A percentile compares a stretch with the other conserved stretches of the same genome.
Conservation (phyloP, 2,888 invertebrate species). For the Sarcophaga variegata region DNA sequence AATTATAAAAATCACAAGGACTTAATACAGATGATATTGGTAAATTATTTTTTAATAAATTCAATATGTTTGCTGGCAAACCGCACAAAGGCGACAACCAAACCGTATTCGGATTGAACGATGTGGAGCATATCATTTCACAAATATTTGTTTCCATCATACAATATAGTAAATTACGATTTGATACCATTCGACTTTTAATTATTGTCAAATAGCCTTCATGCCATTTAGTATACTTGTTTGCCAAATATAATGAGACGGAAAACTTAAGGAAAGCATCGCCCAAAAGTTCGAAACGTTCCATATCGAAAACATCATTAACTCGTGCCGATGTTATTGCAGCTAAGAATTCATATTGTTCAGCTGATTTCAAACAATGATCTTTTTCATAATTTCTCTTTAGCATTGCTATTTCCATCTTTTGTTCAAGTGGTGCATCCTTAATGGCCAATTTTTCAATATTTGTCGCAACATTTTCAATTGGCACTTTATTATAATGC, state of each 20-base stretch:
- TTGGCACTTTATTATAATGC: neutral
- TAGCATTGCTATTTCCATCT: slow-evolving; percentile 73
- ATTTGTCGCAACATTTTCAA: neutral
- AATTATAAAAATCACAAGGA: slow-evolving; percentile 82
- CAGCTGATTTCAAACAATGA: slow-evolving; percentile 72
- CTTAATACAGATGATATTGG: slow-evolving; percentile 74
- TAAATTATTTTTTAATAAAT: slow-evolving; percentile 72
- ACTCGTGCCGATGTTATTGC: slow-evolving; percentile 87
- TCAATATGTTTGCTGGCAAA: slow-evolving; percentile 83
- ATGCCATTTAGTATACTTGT: slow-evolving; percentile 85
- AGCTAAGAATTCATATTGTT: slow-evolving; percentile 81
- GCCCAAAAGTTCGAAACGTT: slow-evolving; percentile 92
- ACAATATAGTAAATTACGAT: slow-evolving; percentile 92
- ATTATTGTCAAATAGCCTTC: slow-evolving; percentile 89
- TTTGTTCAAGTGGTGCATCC: slow-evolving; percentile 59
- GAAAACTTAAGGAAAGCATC: slow-evolving; percentile 92
- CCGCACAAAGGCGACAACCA: slow-evolving; percentile 92
- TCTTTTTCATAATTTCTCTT: slow-evolving; percentile 67
- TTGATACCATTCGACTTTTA: slow-evolving; percentile 87
- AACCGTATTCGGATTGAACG: slow-evolving; percentile 86
- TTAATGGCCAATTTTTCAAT: slow-evolving; percentile 50
- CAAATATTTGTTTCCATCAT: slow-evolving; percentile 81
- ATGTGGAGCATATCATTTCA: slow-evolving; percentile 79
- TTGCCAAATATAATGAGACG: slow-evolving; percentile 86
- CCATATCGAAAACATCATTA: slow-evolving; percentile 89